Base-by-base conservation (phyloP, 2,888 invertebrate species). In the Nyleta sp. region DNA sequence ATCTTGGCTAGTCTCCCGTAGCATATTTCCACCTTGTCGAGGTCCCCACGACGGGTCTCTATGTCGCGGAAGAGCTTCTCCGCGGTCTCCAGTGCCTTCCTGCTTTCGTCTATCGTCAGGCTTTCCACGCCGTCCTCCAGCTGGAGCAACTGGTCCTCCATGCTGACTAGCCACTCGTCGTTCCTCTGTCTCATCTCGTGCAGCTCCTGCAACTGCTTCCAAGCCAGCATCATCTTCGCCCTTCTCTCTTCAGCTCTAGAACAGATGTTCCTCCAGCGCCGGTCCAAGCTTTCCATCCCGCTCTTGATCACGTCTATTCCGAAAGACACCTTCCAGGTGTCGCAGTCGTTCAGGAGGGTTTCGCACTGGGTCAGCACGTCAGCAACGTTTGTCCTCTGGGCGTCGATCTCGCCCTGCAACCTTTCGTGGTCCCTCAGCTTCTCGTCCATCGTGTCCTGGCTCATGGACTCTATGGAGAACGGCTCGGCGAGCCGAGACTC, bases 351-450 rank as follows among this genome's bases (percentile, higher is more conserved):
- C 48, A 96, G 91, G 1, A 96, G 91, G 48, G 96, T 92, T 84
- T 96, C 96, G 84, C 96, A 96, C 13, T 95, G 92, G 86, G 96
- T 96, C 1, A 97, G 90, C 0, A 96, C 94, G 86, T 96, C 95
- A 1, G 95, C 95, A 3, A 97, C 93, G 83, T 95, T 95, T 52
- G 94, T 93, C 86, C 96, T 96, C 85, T 96, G 95, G 15, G 93
- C 92, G 88, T 96, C 96, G 42, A 97, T 95, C 5, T 93, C 93
- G 73, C 94, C 94, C 85, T 95, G 95, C 24, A 96, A 92, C 62
- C 93, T 92, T 40, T 96, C 95, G 73, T 96, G 95, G 48, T 95
- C 94, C 74, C 92, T 92, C 59, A 95, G 91, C 84, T 94, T 94
- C 13, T 93, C 92, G 74, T 96, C 95, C 28, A 96, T 93, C 0